Base-by-base conservation (phyloP, 2,113 vertebrate species). In the Callorhinus ursinus region DNA sequence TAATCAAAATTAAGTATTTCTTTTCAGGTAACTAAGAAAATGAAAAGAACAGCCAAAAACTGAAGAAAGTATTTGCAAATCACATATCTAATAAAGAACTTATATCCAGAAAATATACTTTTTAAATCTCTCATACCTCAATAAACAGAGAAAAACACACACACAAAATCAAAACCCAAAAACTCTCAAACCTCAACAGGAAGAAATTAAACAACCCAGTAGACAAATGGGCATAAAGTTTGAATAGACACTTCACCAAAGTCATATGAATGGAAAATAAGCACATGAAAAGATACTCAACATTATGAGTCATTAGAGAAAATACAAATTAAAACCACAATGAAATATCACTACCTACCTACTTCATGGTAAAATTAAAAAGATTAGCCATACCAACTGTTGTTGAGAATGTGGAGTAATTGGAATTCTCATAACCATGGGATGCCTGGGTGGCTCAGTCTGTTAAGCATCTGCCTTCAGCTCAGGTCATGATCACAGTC, bases 1-100 rank as follows among this genome's bases (percentile, higher is more conserved):
- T 94, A 13, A n/a, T 88, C 84, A 80, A 95, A 94, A 93, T 80
- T 89, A 84, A 84, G 10, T 63, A 80, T 49, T 63, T 91, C 3
- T 55, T 18, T 61, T 46, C 10, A 76, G 65, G 65, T 82, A 63
- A 59, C 51, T 74, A 74, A 85, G 69, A 22, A 39, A 76, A 57
- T 87, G 55, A 46, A 81, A 93, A 69, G 19, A 93, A 31, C 55
- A 84, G 80, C 22, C 57, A 89, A 95, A 76, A 85, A 81, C 46
- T 53, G 14, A 86, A 79, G 13, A 85, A 90, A 33, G 15, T 77
- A 49, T 83, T 82, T 83, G 12, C 59, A 88, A 93, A 76, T 74
- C 31, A 67, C 11, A 9, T 81, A 42, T 59, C 46, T 79, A n/a
- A 82, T 71, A 77, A 84, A 96, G 12, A 69, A 69, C 39, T 83